Conservation (phyloP, 2,888 invertebrate genomes). For the Scaptodrosophila latifasciaeformis region DNA sequence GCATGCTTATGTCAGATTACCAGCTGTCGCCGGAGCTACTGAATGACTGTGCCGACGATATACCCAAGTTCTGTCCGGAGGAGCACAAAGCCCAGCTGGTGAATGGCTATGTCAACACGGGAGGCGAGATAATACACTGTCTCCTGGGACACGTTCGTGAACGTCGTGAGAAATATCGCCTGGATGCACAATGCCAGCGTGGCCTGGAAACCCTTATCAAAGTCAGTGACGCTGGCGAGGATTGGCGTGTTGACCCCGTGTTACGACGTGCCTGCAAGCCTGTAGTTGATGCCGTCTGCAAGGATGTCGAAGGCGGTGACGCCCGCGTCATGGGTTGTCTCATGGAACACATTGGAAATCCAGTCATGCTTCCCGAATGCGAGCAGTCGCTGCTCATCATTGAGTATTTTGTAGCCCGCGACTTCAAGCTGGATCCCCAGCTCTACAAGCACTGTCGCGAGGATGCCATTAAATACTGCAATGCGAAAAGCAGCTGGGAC, state of each 20-base stretch:
- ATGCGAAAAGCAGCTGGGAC: constrained; percentile 86
- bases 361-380: constrained; percentile 89
- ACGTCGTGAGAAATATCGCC: constrained; percentile 78
- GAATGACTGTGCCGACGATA: constrained; percentile 89
- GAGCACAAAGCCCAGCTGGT: constrained; percentile 76
- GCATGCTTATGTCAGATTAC: constrained; percentile 94
- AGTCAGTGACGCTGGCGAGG: constrained; percentile 94
- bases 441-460: constrained; percentile 90
- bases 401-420: constrained; percentile 96
- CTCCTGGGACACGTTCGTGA: constrained; percentile 91
- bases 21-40: constrained; percentile 95
- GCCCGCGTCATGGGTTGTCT: constrained; percentile 93
- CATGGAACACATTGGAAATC: constrained; percentile 91
- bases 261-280: constrained; percentile 89
- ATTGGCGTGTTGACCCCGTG: constrained; percentile 96
- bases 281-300: constrained; percentile 87
- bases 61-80: constrained; percentile 83
- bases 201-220: constrained; percentile 88
- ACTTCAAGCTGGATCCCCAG: constrained; percentile 93
- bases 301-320: constrained; percentile 83
- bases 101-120: constrained; percentile 71
- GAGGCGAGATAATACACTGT: constrained; percentile 95
- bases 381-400: constrained; percentile 94
- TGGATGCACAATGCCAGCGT: constrained; percentile 83
- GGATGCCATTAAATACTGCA: constrained; percentile 89